Conservation (phyloP, 2,113 vertebrate genomes). For the Saimiri boliviensis region DNA sequence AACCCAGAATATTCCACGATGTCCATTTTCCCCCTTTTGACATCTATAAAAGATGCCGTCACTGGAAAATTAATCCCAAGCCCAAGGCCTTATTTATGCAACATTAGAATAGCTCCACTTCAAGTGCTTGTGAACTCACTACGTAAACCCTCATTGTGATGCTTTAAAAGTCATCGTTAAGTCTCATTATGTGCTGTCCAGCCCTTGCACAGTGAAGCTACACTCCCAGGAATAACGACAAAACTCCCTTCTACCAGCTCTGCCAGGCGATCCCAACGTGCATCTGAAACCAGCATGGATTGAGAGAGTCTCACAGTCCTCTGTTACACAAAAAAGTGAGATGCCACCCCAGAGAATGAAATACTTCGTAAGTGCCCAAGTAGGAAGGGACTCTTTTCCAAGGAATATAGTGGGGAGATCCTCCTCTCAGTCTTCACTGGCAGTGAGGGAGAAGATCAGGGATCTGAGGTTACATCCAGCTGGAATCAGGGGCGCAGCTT, state of each 20-base stretch:
- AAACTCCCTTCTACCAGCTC: not conserved
- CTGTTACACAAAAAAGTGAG: not conserved
- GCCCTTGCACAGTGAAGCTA: not conserved
- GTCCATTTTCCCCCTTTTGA: not conserved
- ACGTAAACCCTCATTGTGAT: not conserved
- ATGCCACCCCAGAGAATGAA: no score
- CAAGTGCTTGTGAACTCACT: not conserved
- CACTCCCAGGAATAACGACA: rapidly evolving
- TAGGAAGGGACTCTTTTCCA: not conserved
- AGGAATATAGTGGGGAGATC: no score
- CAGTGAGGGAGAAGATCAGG: no score
- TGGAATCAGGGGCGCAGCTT: no score
- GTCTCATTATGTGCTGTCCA: not conserved
- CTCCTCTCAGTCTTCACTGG: not conserved
- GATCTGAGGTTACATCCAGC: no score
- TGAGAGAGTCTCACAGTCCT: not conserved
- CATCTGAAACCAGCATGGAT: not conserved
- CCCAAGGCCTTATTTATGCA: not conserved
- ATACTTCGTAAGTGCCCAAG: not conserved
- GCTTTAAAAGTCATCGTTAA: not conserved
- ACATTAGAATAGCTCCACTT: not conserved
- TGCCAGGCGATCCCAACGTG: not conserved
- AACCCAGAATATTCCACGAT: not conserved
- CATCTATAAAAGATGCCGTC: not conserved
- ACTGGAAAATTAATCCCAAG: not conserved